A percentile compares a stretch with the other conserved stretches of the same genome.
Evolutionary conservation across 2,888 invertebrate genomes (phyloP).

Genomic region (Macrophya alboannulata): DNA sequence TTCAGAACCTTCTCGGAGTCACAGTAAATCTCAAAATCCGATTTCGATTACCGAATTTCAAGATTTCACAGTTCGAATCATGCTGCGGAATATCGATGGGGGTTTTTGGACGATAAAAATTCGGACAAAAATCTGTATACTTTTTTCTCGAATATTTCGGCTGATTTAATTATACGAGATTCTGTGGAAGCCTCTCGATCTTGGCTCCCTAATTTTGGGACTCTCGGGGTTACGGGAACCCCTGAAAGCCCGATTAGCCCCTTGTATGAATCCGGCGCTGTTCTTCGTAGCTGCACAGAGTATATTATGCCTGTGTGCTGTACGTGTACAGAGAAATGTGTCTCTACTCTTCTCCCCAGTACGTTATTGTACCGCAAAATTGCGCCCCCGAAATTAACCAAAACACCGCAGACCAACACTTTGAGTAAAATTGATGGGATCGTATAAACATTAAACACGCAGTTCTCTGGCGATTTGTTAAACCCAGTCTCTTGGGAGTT

Average conservation of each 20-base stretch:
- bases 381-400: slow-evolving; percentile 17
- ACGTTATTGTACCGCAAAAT: slow-evolving; percentile 22
- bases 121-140: neutral
- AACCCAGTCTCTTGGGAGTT: neutral
- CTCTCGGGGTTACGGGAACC: neutral
- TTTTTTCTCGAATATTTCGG: neutral
- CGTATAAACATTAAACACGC: slow-evolving; percentile 26
- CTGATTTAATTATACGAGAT: neutral
- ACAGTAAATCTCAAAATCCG: neutral
- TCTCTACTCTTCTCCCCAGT: neutral
- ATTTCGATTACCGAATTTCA: neutral
- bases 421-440: slow-evolving; percentile 23
- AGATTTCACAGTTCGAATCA: neutral
- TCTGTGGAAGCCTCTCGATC: neutral
- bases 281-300: neutral
- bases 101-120: neutral
- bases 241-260: slow-evolving; percentile 27
- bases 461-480: slow-evolving; percentile 13
- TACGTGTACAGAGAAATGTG: neutral
- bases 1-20: neutral
- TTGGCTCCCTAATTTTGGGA: neutral
- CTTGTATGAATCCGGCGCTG: neutral
- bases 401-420: slow-evolving; percentile 28
- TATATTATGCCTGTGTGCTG: neutral
- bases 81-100: neutral